Conservation (phyloP, 1,140 invertebrate species). For the Drosophila lacertosa region DNA sequence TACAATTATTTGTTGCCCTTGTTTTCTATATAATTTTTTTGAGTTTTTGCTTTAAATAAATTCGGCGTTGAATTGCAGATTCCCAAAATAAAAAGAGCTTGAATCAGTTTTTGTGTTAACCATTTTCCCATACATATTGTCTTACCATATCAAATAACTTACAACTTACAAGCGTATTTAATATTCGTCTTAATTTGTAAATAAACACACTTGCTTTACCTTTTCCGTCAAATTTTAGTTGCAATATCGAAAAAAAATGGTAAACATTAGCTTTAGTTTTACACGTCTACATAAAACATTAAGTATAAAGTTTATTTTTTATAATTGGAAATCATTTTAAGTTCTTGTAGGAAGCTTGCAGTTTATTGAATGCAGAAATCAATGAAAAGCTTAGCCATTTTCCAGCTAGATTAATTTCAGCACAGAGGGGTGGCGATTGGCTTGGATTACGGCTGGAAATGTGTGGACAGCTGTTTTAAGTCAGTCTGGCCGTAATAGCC, state of each 20-base stretch:
- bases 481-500: conserved; percentile 16
- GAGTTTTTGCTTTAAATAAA: too few relatives aligned
- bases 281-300: background rate
- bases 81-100: too few relatives aligned
- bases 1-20: too few relatives aligned
- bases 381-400: background rate
- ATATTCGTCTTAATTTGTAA: background rate
- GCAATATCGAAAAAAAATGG: background rate
- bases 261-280: background rate
- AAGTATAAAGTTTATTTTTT: background rate
- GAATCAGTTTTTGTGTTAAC: too few relatives aligned
- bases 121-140: background rate
- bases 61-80: background rate
- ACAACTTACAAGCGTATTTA: background rate
- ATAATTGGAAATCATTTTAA: background rate
- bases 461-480: conserved; percentile 34
- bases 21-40: too few relatives aligned
- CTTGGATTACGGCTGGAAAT: conserved; percentile 9
- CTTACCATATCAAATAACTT: background rate
- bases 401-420: background rate
- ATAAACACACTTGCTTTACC: background rate
- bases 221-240: background rate
- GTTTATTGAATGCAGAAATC: background rate
- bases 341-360: background rate
- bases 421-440: background rate